Evolutionary conservation across 2,888 invertebrate species (phyloP).

Genomic region (Coleophora deauratella): DNA sequence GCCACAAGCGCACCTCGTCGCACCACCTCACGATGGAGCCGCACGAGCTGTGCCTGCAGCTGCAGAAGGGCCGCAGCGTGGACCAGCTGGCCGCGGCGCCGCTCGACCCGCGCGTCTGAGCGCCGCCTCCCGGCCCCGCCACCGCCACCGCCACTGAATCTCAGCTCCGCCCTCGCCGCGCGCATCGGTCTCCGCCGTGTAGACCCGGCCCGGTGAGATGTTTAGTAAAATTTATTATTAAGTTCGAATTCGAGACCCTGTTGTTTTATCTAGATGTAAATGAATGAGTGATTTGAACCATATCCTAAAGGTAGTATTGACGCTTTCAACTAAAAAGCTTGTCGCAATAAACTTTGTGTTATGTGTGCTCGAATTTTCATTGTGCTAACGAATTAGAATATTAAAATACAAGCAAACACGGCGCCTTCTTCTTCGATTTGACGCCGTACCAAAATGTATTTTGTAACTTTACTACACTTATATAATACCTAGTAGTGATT

Average conservation of each 20-base stretch:
- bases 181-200: slow-evolving; percentile 3
- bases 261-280: slow-evolving; percentile 27
- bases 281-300: slow-evolving; percentile 63
- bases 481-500: no score
- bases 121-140: slow-evolving; percentile 8
- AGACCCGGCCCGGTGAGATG: neutral
- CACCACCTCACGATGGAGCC: slow-evolving; percentile 66
- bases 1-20: slow-evolving; percentile 64
- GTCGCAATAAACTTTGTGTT: no score
- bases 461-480: no score
- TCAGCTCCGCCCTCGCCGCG: slow-evolving; percentile 5
- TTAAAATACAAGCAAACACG: no score
- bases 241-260: slow-evolving; percentile 23
- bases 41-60: slow-evolving; percentile 41
- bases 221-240: slow-evolving; percentile 11
- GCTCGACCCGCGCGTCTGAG: slow-evolving; percentile 41
- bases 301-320: slow-evolving; percentile 54
- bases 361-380: no score
- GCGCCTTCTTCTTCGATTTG: no score
- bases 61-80: slow-evolving; percentile 60
- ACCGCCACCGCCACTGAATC: neutral
- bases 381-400: neutral
- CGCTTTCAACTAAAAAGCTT: slow-evolving; percentile 23
- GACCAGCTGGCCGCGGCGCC: slow-evolving; percentile 48
- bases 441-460: no score